Conservation (phyloP, 2,888 invertebrate species). For the Blastobasis lacticolella region DNA sequence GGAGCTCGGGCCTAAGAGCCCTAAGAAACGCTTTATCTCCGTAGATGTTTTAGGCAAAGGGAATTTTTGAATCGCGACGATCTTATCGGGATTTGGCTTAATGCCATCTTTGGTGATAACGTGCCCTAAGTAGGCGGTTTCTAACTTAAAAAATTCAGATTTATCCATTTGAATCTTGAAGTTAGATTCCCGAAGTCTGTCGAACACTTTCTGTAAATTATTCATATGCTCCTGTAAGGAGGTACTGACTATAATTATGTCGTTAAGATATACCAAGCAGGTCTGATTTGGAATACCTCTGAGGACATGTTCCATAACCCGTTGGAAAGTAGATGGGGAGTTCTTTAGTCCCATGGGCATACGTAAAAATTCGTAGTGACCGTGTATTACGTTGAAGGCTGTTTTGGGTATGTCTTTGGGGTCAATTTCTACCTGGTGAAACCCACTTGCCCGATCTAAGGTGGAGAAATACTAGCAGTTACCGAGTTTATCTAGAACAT, state of each 20-base stretch:
- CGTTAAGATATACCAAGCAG: constrained; percentile 16
- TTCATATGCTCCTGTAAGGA: constrained; percentile 6
- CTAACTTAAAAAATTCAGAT: constrained; percentile 11
- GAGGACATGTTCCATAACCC: constrained; percentile 15
- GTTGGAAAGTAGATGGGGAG: constrained; percentile 20
- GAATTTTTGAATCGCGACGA: constrained; percentile 19
- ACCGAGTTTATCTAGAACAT: not conserved
- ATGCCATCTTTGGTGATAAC: constrained; percentile 19
- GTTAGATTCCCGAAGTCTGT: not conserved
- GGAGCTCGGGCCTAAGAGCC: no score
- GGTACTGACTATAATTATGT: constrained; percentile 11
- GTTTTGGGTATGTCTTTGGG: not conserved
- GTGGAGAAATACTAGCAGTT: not conserved
- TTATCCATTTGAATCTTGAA: constrained; percentile 7
- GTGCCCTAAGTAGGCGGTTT: constrained; percentile 17
- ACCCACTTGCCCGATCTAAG: not conserved
- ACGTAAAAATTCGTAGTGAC: no score
- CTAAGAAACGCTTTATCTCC: constrained; percentile 24
- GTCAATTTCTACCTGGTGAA: not conserved
- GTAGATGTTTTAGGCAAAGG: constrained; percentile 21
- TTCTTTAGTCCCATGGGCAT: no score
- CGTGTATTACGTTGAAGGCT: not conserved
- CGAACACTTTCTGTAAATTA: no score
- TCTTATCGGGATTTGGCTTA: constrained; percentile 23
- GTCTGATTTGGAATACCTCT: constrained; percentile 4